Base-by-base conservation (phyloP, 64 coral and sea anemone species). In the Stichodactyla helianthus region DNA sequence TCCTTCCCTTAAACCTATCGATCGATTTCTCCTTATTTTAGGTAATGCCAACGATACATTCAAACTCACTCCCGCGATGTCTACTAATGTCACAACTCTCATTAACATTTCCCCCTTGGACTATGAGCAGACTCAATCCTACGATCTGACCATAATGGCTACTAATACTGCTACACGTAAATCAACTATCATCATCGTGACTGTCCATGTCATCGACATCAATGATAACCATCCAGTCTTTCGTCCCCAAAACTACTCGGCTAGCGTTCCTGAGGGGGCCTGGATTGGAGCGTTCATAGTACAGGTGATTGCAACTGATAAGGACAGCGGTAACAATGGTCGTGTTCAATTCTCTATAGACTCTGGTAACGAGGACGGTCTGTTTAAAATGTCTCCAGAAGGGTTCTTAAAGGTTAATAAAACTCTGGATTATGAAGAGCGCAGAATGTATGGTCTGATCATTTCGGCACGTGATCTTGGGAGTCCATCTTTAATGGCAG, bases 291-390 rank as follows among this genome's bases (percentile, higher is more conserved):
- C 91, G 26, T 20, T 71, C 10, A 85, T 96, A 76, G 88, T 90
- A 28, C 79, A 90, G 67, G 79, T 96, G 10, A 87, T 60, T 54
- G 91, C 94, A 20, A 90, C 25, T 52, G 94, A 96, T 79, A 55
- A 64, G 26, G 94, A 96, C 53, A 86, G 82, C 68, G 89, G 89
- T 79, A 50, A 16, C 5, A 90, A 90, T 28, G n/a, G 89, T 79
- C 19, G 51, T 53, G 52, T 90, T 53, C 63, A 84, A 50, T 86
- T 86, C 44, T 23, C 83, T 9, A 67, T 90, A 26, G 17, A 20
- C 15, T 7, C 7, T 90, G 82, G 89, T n/a, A 90, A 90, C 31
- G 25, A 57, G 28, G 68, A 23, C 2, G 22, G 25, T 74, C 54
- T 59, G 1, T 90, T 90, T 79, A 20, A 13, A 0, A 67, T 90